Evolutionary conservation across 2,113 vertebrate genomes (phyloP).

Genomic region (Xenopus borealis): DNA sequence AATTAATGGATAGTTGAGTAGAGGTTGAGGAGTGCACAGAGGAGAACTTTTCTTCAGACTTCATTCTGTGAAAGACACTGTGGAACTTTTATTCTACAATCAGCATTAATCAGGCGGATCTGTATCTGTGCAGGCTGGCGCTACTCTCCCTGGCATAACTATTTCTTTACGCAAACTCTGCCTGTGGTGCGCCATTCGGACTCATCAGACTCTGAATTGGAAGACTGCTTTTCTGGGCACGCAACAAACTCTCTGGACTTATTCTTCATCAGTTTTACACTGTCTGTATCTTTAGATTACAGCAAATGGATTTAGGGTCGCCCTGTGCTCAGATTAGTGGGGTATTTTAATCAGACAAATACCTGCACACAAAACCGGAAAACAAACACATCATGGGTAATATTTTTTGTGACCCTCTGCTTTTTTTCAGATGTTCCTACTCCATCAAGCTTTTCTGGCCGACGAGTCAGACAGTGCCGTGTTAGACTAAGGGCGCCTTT

Average conservation of each 20-base stretch:
- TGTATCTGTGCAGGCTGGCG: neutral
- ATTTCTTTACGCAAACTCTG: no score
- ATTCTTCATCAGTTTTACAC: no score
- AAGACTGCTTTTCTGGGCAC: no score
- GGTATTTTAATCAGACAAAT: no score
- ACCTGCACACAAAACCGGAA: no score
- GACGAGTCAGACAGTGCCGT: conserved; percentile 13
- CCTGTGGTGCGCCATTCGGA: no score
- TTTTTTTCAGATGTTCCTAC: conserved; percentile 1
- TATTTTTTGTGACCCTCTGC: neutral
- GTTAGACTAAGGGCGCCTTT: conserved; percentile 18
- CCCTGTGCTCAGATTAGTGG: no score
- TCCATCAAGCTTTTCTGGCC: neutral
- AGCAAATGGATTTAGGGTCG: no score
- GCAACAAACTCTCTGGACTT: no score
- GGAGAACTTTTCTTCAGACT: conserved; percentile 2
- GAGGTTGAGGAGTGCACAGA: conserved; percentile 45
- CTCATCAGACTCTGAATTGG: no score
- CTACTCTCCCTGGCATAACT: neutral
- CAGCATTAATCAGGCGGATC: neutral
- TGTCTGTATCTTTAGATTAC: no score
- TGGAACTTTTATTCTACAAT: neutral
- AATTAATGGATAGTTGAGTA: conserved; percentile 56
- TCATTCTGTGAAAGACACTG: conserved; percentile 8
- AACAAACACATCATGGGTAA: neutral